phyloP scores from a whole-genome alignment of 1,140 invertebrate species.

The Temnothorax nylanderi region DNA sequence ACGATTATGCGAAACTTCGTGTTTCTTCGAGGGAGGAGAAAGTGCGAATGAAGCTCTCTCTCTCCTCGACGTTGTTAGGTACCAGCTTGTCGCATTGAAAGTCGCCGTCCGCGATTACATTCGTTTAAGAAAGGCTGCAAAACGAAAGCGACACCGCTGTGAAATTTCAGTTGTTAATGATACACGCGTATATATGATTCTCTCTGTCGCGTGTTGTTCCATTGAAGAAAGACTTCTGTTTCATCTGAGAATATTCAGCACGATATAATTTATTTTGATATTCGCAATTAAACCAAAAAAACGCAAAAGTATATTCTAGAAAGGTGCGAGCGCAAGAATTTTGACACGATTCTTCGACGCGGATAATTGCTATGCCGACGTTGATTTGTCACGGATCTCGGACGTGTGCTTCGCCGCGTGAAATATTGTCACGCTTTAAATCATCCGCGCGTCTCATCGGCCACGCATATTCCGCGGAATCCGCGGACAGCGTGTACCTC shows the following conservation, averaged over 20 bases:
- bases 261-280: not conserved
- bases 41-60: constrained; percentile 15
- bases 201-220: not conserved
- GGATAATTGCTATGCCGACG: constrained; percentile 27
- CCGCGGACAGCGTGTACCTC: constrained; percentile 18
- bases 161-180: not conserved
- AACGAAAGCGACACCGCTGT: constrained; percentile 10
- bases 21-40: constrained; percentile 13
- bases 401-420: not conserved
- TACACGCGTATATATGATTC: not conserved
- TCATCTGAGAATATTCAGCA: not conserved
- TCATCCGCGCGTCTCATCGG: constrained; percentile 14
- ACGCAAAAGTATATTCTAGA: not conserved
- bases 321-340: not conserved
- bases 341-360: constrained; percentile 9
- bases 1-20: constrained; percentile 15
- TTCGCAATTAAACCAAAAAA: not conserved
- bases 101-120: not conserved
- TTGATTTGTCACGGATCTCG: constrained; percentile 40
- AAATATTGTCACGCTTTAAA: constrained; percentile 27
- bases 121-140: not conserved
- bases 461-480: constrained; percentile 29
- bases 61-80: not conserved
- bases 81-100: constrained; percentile 18
- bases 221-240: not conserved